Evolutionary conservation across 2,888 invertebrate species (phyloP).

Genomic region (Acrocera orbiculus): DNA sequence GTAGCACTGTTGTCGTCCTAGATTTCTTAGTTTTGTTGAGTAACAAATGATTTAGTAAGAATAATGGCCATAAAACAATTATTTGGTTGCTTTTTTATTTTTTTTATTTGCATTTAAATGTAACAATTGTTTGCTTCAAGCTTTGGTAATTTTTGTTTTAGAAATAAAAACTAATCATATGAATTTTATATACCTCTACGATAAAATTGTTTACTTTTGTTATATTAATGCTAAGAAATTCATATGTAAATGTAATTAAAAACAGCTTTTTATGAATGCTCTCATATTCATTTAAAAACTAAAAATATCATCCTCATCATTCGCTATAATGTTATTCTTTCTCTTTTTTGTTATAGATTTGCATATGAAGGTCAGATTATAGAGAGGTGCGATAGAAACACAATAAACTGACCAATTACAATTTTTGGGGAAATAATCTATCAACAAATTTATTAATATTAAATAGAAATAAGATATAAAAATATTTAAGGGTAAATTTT

Average conservation of each 20-base stretch:
- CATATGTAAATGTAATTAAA: slow-evolving; percentile 3
- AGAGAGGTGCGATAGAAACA: slow-evolving; percentile 13
- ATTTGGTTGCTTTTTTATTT: background rate
- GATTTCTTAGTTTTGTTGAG: too few species aligned
- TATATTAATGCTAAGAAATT: background rate
- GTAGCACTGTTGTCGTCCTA: too few species aligned
- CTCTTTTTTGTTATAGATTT: slow-evolving; percentile 18
- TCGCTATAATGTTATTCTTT: slow-evolving; percentile 11
- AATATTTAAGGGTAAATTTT: background rate
- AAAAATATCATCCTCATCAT: slow-evolving; percentile 5
- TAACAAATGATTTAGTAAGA: too few species aligned
- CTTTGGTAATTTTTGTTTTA: slow-evolving; percentile 13
- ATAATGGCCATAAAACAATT: too few species aligned
- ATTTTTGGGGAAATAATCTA: slow-evolving; percentile 28
- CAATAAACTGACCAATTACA: slow-evolving; percentile 14
- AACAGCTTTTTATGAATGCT: background rate
- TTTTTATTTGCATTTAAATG: background rate
- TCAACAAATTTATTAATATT: slow-evolving; percentile 24
- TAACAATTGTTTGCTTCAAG: slow-evolving; percentile 1
- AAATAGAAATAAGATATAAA: slow-evolving; percentile 10
- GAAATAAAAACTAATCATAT: slow-evolving; percentile 16
- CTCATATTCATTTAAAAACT: slow-evolving; percentile 4
- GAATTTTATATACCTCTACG: slow-evolving; percentile 12
- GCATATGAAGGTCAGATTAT: slow-evolving; percentile 19
- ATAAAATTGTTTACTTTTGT: background rate